These are phyloP conservation scores for Oncopeltus fasciatus DNA, from an alignment of 1,140 invertebrate genomes.

Conservation along the genomic window DNA sequence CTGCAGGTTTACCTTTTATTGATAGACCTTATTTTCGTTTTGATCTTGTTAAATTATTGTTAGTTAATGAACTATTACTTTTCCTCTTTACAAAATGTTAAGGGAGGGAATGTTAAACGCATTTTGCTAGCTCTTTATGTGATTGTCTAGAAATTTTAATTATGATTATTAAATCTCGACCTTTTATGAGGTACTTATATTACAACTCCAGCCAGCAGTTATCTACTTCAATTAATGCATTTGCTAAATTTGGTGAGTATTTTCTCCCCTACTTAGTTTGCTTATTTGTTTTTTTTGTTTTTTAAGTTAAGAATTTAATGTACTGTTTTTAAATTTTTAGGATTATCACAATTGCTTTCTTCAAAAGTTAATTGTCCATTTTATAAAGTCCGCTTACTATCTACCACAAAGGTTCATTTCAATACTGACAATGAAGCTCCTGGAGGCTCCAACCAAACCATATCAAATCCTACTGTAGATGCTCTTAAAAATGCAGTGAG, in stretches of 20 bases:
- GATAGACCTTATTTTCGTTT: neutral
- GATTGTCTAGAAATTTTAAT: neutral
- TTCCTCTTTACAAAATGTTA: neutral
- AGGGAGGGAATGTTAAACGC: neutral
- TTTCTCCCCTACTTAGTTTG: neutral
- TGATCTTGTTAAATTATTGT: neutral
- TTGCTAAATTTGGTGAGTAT: neutral
- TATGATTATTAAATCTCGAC: neutral
- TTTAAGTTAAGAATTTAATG: neutral
- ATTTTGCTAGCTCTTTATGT: neutral
- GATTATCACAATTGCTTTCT: neutral
- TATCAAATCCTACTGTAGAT: neutral
- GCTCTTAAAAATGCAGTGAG: neutral
- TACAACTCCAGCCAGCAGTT: neutral
- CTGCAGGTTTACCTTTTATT: too few relatives aligned
- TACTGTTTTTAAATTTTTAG: neutral
- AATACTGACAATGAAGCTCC: neutral
- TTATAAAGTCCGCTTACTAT: neutral
- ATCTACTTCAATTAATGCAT: neutral
- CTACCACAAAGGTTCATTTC: neutral
- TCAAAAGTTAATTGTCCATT: neutral
- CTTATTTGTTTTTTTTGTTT: neutral
- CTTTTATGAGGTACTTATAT: neutral
- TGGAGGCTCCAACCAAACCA: neutral
- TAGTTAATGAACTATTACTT: neutral